Evolutionary conservation across 1,140 invertebrate genomes (phyloP).

Genomic region (Charaxes varanes): DNA sequence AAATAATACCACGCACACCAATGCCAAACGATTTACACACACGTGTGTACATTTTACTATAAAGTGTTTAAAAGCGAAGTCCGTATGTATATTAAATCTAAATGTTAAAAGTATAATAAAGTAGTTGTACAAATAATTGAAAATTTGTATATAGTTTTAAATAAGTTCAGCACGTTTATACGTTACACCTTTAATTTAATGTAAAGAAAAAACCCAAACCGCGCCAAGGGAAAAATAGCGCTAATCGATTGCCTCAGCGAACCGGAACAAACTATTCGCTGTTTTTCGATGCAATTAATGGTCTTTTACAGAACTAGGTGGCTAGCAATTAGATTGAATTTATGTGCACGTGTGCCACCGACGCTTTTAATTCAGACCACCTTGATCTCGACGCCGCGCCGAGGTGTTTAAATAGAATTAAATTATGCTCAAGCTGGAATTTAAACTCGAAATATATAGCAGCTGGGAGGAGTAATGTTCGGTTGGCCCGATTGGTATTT

Average conservation of each 20-base stretch:
- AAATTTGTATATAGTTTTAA: no score
- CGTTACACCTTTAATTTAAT: no score
- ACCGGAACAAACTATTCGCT: slow-evolving; percentile 13
- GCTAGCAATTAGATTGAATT: slow-evolving; percentile 24
- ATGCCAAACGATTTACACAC: no score
- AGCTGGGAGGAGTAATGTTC: not conserved
- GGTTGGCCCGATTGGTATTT: not conserved
- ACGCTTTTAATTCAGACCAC: slow-evolving; percentile 17
- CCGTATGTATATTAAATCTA: no score
- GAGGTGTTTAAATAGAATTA: slow-evolving; percentile 13
- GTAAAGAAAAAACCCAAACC: no score
- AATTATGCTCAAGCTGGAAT: slow-evolving; percentile 5
- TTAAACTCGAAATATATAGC: slow-evolving; percentile 2
- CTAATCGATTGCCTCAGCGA: slow-evolving; percentile 17
- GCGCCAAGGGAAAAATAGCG: no score
- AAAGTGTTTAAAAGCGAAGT: no score
- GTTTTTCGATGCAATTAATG: slow-evolving; percentile 23
- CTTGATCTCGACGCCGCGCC: slow-evolving; percentile 11
- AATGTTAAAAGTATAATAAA: no score
- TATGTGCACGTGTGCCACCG: slow-evolving; percentile 16
- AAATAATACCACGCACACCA: no score
- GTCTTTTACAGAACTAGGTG: slow-evolving; percentile 17
- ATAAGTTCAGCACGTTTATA: no score
- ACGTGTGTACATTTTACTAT: no score
- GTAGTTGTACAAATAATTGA: no score